phyloP scores from a whole-genome alignment of 2,113 vertebrate genomes.

The Colius striatus region DNA sequence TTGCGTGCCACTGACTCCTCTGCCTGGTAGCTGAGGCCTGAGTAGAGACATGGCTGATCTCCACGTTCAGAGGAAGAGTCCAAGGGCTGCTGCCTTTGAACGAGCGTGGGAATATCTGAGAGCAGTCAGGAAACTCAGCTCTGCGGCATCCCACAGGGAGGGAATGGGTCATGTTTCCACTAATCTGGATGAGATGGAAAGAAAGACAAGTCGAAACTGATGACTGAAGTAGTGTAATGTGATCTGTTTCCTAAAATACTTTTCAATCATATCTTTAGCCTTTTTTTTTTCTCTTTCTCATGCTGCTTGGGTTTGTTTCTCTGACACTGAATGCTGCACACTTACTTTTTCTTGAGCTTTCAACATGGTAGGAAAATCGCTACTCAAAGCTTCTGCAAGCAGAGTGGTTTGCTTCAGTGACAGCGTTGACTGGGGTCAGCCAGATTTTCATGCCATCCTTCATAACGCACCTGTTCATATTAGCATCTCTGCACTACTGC shows the following conservation, averaged over 20 bases:
- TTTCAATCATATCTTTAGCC: not conserved
- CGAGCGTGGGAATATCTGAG: conserved; percentile 26
- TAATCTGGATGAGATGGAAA: conserved; percentile 34
- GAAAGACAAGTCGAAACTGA: conserved; percentile 55
- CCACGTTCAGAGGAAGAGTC: not conserved
- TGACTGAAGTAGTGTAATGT: conserved; percentile 53
- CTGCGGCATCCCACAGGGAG: conserved; percentile 16
- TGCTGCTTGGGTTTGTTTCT: conserved; percentile 31
- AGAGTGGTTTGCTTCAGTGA: not conserved
- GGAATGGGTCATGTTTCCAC: conserved; percentile 30
- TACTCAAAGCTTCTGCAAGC: not conserved
- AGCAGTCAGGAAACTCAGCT: not conserved
- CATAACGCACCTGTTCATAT: not conserved
- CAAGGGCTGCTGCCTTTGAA: not conserved
- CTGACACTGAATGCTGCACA: not conserved
- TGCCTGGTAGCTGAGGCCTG: not conserved
- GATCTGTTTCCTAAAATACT: conserved; percentile 47
- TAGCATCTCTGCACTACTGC: not conserved
- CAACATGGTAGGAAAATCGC: not conserved
- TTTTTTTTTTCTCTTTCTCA: not conserved
- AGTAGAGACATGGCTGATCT: not conserved
- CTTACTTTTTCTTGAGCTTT: not conserved
- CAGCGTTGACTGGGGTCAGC: not conserved
- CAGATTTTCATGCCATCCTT: not conserved
- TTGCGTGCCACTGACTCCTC: not conserved